Evolutionary conservation across 2,113 vertebrate species (phyloP), one percentile per base, ranked within the genome.

Genomic region (Rhabdomys dilectus): DNA sequence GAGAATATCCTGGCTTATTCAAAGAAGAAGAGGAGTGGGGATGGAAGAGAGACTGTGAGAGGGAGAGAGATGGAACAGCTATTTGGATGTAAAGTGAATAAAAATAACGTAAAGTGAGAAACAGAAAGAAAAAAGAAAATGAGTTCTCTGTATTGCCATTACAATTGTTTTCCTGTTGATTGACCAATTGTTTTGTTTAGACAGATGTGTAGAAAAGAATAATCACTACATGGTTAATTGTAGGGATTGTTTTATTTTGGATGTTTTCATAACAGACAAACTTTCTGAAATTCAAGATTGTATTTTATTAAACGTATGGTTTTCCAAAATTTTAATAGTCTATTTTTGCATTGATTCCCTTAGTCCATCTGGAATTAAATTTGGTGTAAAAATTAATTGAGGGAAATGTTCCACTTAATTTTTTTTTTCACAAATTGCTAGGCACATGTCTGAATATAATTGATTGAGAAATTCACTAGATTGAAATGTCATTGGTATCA

Each of bases 391-490:
- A 80, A 93, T 9, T 82, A 80, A 93, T 7, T 87, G 88, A 82
- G 39, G 7, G 56, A 95, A 96, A 81, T 31, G n/a, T 86, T 84
- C 22, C 10, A 39, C 36, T 76, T 94, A 31, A n/a, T 51, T 89
- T 85, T 81, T 51, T 89, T 85, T 81, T 64, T 8, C 70, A 34
- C 64, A 78, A 87, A 93, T 58, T 86, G 19, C 6, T 45, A 86
- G 39, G 3, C 36, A 88, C 15, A 48, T 91, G 15, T 73, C 10
- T n/a, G 12, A 73, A 77, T 24, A 78, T 60, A 72, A 90, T 68
- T 91, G 91, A 76, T 58, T 91, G 36, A 96, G 36, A 93, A 94
- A 82, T 39, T 94, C 72, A 91, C n/a, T 88, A 60, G 51, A 66
- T 76, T 66, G 5, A 93, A 95, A 91, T 95, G 36, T 60, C 21